Percentiles rank a stretch among this genome's conserved stretches.
Evolutionary conservation across 2,113 vertebrate species (phyloP).

Genomic region (Amphiprion percula): DNA sequence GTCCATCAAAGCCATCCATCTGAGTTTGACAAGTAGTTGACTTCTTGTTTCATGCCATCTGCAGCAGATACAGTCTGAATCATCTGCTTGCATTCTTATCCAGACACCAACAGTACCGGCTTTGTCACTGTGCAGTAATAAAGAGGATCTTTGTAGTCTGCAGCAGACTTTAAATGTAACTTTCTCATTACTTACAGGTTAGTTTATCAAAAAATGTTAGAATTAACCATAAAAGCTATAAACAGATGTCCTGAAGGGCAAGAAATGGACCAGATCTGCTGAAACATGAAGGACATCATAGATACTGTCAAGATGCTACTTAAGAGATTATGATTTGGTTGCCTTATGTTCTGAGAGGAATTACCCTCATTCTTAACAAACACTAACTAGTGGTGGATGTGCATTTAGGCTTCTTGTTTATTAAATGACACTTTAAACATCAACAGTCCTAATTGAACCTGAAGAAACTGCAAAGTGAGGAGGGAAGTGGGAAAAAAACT

Average conservation of each 20-base stretch:
- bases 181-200: conserved; percentile 50
- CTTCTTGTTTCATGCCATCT: not conserved
- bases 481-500: not conserved
- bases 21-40: not conserved
- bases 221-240: conserved; percentile 30
- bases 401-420: not conserved
- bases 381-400: not conserved
- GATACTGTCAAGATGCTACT: conserved; percentile 66
- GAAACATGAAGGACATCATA: conserved; percentile 44
- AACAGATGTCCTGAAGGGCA: not conserved
- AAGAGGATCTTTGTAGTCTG: conserved; percentile 73
- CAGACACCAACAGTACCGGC: conserved; percentile 63
- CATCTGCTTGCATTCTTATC: conserved; percentile 51
- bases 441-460: not conserved
- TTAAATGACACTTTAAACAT: conserved; percentile 1
- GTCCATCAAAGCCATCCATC: too few relatives aligned
- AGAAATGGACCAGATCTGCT: conserved; percentile 3
- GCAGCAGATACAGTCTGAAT: conserved; percentile 23
- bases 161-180: conserved; percentile 41
- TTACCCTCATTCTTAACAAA: conserved; percentile 44
- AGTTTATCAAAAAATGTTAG: conserved; percentile 24
- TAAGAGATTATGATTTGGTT: conserved; percentile 76
- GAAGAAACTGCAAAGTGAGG: conserved; percentile 22
- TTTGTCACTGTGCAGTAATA: conserved; percentile 63
- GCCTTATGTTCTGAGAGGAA: conserved; percentile 69